phyloP scores from a whole-genome alignment of 2,888 invertebrate species.

The Clunio marinus region DNA sequence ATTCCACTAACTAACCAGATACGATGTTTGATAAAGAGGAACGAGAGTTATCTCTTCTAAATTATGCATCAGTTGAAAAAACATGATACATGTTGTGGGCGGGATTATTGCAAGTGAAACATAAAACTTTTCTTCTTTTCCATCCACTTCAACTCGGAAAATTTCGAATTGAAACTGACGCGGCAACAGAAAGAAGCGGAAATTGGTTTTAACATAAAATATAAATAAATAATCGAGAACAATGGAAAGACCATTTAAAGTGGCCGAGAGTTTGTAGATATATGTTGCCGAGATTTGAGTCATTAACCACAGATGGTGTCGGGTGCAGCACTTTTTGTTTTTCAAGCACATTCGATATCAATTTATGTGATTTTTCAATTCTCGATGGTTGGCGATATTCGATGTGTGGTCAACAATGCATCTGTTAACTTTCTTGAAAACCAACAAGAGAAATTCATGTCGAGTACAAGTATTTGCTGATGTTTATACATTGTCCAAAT shows the following conservation, averaged over 20 bases:
- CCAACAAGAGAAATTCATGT: slow-evolving; percentile 23
- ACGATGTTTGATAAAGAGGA: slow-evolving; percentile 26
- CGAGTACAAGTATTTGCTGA: not conserved
- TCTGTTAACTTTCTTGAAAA: slow-evolving; percentile 26
- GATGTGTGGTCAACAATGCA: slow-evolving; percentile 19
- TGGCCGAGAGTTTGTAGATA: too few species aligned
- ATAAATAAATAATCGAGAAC: slow-evolving; percentile 33
- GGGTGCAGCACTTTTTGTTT: not conserved
- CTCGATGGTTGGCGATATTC: not conserved
- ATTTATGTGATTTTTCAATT: slow-evolving; percentile 1
- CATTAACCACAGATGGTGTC: slow-evolving; percentile 32
- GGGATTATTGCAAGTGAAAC: too few species aligned
- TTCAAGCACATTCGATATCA: slow-evolving; percentile 15
- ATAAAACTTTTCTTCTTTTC: not conserved
- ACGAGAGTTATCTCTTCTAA: slow-evolving; percentile 22
- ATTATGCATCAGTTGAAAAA: slow-evolving; percentile 22
- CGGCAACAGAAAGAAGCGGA: not conserved
- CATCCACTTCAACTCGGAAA: not conserved
- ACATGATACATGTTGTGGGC: slow-evolving; percentile 4
- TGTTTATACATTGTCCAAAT: too few species aligned
- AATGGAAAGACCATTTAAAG: slow-evolving; percentile 5
- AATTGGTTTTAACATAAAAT: slow-evolving; percentile 36
- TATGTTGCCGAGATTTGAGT: not conserved
- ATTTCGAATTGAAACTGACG: slow-evolving; percentile 4
- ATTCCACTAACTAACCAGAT: slow-evolving; percentile 35